Percentiles rank a stretch among this genome's conserved stretches.
phyloP scores from a whole-genome alignment of 2,113 vertebrate species.

The Seriola aureovittata region DNA sequence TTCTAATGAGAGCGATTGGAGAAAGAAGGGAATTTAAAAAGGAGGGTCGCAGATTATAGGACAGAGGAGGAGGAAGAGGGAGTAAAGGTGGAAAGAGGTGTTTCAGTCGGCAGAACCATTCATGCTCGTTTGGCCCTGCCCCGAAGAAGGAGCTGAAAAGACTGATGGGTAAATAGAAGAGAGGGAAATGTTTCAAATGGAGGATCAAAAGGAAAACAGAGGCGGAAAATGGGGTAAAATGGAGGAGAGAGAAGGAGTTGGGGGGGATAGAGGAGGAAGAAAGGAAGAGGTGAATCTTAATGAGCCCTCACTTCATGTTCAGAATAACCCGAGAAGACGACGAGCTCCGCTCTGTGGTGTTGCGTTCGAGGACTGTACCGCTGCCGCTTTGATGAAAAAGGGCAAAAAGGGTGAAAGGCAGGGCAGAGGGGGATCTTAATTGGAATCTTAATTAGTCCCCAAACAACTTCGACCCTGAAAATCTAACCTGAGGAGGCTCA shows the following conservation, averaged over 20 bases:
- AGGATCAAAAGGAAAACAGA: neutral
- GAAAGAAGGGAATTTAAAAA: neutral
- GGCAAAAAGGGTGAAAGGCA: slow-evolving; percentile 5
- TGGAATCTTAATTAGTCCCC: slow-evolving; percentile 51
- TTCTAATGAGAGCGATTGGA: neutral
- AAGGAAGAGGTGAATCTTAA: slow-evolving; percentile 6
- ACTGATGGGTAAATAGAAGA: neutral
- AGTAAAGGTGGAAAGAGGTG: no score
- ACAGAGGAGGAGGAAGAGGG: neutral
- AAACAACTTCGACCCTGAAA: neutral
- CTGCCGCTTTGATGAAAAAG: slow-evolving; percentile 11
- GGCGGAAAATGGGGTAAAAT: no score
- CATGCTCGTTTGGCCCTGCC: neutral
- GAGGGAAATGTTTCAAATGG: neutral
- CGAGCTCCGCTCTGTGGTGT: neutral
- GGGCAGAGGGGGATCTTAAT: slow-evolving; percentile 33
- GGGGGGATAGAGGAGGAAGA: neutral
- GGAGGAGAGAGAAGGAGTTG: neutral
- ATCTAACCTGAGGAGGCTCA: neutral
- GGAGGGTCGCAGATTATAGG: neutral
- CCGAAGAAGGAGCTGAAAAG: neutral
- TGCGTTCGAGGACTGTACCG: slow-evolving; percentile 13
- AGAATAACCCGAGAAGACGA: neutral
- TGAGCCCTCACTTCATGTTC: neutral
- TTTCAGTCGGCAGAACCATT: neutral